Evolutionary conservation across 2,888 invertebrate species (phyloP).

Genomic region (Chloromyia formosa): DNA sequence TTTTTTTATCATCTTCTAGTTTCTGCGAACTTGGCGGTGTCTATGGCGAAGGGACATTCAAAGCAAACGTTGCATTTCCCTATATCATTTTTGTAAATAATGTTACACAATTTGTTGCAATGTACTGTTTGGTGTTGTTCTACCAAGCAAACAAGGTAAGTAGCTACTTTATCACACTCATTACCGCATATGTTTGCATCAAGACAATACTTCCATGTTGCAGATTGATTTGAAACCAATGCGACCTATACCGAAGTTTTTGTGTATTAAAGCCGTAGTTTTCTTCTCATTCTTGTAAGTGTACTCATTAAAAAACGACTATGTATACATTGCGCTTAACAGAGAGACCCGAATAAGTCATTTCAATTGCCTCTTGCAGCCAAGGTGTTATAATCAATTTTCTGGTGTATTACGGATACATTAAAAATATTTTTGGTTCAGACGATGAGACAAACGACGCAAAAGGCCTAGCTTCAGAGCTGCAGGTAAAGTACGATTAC

Average conservation of each 20-base stretch:
- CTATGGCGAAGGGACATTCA: slow-evolving; percentile 92
- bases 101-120: slow-evolving; percentile 92
- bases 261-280: slow-evolving; percentile 96
- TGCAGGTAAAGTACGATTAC: slow-evolving; percentile 73
- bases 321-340: slow-evolving; percentile 5
- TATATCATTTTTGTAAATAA: slow-evolving; percentile 91
- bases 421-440: slow-evolving; percentile 78
- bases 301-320: not conserved
- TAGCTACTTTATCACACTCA: not conserved
- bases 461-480: slow-evolving; percentile 79
- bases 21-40: slow-evolving; percentile 86
- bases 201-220: not conserved
- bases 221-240: slow-evolving; percentile 82
- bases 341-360: too few species aligned
- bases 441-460: slow-evolving; percentile 72
- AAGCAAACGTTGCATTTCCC: slow-evolving; percentile 84
- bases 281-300: slow-evolving; percentile 99
- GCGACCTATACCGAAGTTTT: slow-evolving; percentile 93
- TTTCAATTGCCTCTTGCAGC: slow-evolving; percentile 66
- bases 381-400: slow-evolving; percentile 91
- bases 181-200: not conserved
- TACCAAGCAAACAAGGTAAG: slow-evolving; percentile 84
- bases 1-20: slow-evolving; percentile 63
- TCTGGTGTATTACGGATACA: slow-evolving; percentile 83
- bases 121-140: slow-evolving; percentile 95